Base-by-base conservation (phyloP, 1,140 invertebrate species). In the Danaus melanippus region DNA sequence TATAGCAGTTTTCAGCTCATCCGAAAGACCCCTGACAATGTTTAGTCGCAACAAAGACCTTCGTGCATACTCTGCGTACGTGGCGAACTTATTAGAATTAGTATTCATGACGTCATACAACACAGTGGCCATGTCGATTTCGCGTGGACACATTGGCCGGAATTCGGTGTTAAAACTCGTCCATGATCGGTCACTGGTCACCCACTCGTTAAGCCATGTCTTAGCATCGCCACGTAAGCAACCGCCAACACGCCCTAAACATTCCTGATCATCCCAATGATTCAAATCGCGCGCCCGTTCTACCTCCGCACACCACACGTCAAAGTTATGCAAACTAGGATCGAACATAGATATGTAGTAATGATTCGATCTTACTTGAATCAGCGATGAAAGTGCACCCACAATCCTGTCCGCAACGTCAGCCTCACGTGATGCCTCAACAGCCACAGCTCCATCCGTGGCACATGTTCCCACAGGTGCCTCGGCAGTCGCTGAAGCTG, bases 1-100 rank as follows among this genome's bases (percentile, higher is more conserved):
- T 2, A 66, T 62, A 9, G 21, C 11, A 12, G 45, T 41, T 9
- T 43, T 62, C 8, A 62, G 43, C 6, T 63, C 60, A 1, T 60
- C 50, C 11, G 47, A 49, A 7, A 66, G 9, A 1, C 64, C 64
- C 43, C 61, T 48, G 10, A 66, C 54, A 11, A 62, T 49, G 9
- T 47, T n/a, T 4, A 66, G 11, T 7, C 60, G 53, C 12, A 66
- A 52, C 9, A 59, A 46, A 9, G 59, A 56, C 10, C 53, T 44
- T n/a, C 64, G 42, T 3, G 64, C 64, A 44, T 62, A 66, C n/a
- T 66, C 64, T 4, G 64, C 59, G 12, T 66, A 66, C 6, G 53
- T 57, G 1, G 41, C 0, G 12, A 50, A 66, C 9, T 54, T 53
- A 40, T 62, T 54, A 1, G 59, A 66, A 8, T 32, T 48, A 1